phyloP scores from a whole-genome alignment of 1,140 invertebrate species.

The Drosophila tropicalis region DNA sequence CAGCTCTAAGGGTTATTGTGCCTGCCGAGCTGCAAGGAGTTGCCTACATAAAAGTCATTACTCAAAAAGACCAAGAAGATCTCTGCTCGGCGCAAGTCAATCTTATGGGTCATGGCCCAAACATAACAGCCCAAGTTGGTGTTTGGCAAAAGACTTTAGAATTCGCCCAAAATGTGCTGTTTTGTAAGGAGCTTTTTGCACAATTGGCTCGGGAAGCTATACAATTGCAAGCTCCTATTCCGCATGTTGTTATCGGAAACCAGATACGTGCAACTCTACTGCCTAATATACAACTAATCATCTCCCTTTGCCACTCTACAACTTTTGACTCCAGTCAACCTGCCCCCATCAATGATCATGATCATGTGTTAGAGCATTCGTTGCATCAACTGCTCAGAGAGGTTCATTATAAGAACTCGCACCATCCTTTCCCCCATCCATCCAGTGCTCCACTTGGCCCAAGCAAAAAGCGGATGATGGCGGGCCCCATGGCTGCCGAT shows the following conservation, averaged over 20 bases:
- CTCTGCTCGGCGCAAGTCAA: constrained; percentile 90
- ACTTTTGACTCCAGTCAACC: constrained; percentile 86
- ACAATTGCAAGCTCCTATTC: constrained; percentile 94
- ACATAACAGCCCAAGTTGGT: constrained; percentile 87
- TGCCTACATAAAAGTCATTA: constrained; percentile 97
- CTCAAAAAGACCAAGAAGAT: constrained; percentile 95
- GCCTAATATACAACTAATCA: constrained; percentile 94
- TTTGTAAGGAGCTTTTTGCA: constrained; percentile 98
- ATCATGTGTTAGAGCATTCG: constrained; percentile 98
- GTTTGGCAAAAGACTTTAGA: constrained; percentile 97
- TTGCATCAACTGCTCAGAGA: constrained; percentile 96
- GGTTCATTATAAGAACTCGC: constrained; percentile 95
- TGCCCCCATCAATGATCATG: constrained; percentile 91
- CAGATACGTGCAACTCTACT: constrained; percentile 98
- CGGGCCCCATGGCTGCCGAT: constrained; percentile 95
- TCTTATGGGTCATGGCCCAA: constrained; percentile 86
- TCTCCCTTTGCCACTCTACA: constrained; percentile 91
- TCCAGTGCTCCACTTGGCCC: constrained; percentile 95
- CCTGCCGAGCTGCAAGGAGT: constrained; percentile 97
- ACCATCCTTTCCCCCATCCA: constrained; percentile 97
- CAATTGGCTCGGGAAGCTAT: constrained; percentile 97
- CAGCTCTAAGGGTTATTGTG: constrained; percentile 95
- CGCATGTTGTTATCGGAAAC: constrained; percentile 98
- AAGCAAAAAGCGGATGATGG: constrained; percentile 93
- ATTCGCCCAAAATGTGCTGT: constrained; percentile 97